Percentiles rank a stretch among this genome's conserved stretches.
These are phyloP conservation scores for Glaucomys volans DNA, from an alignment of 2,113 vertebrate genomes.

Conservation along the genomic window DNA sequence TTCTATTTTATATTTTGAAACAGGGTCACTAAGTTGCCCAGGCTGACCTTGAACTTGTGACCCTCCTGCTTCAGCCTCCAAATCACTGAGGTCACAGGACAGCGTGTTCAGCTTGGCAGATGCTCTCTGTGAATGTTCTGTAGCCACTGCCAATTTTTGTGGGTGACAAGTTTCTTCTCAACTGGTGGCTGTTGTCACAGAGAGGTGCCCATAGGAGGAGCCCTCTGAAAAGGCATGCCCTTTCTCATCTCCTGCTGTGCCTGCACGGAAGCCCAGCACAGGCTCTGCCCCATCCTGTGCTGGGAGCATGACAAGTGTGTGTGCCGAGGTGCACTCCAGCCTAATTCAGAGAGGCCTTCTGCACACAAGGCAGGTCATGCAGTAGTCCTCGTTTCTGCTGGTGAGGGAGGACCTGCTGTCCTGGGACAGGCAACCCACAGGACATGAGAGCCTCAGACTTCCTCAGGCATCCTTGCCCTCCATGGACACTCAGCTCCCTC, in stretches of 20 bases:
- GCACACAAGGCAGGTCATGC: neutral
- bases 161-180: neutral
- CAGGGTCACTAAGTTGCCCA: neutral
- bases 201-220: neutral
- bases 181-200: too few species aligned
- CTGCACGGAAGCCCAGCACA: neutral
- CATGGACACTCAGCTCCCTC: neutral
- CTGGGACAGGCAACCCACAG: fast-evolving
- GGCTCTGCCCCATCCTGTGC: neutral
- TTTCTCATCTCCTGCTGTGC: neutral
- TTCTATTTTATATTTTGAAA: neutral
- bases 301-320: neutral
- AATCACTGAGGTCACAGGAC: neutral
- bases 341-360: neutral
- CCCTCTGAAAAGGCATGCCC: neutral
- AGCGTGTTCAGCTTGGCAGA: neutral
- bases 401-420: neutral
- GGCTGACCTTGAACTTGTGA: neutral
- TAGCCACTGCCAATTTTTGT: neutral
- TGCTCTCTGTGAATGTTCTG: neutral
- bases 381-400: neutral
- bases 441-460: neutral
- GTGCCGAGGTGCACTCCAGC: neutral
- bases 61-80: neutral
- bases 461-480: fast-evolving